Percentiles rank a stretch among this genome's conserved stretches.
These are phyloP conservation scores for Chydorus sphaericus DNA, from an alignment of 2,888 invertebrate genomes.

Conservation along the genomic window DNA sequence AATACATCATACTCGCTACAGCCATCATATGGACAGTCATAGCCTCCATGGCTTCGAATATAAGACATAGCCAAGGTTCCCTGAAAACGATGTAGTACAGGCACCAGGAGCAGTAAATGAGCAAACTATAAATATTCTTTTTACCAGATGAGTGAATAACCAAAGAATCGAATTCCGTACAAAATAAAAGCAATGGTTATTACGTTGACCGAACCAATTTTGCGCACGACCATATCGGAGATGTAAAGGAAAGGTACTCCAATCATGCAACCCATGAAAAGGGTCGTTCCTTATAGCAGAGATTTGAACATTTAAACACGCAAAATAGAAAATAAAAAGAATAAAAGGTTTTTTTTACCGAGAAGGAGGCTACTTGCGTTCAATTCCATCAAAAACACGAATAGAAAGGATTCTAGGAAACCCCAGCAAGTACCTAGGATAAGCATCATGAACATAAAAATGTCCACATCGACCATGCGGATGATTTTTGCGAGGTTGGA, in stretches of 20 bases:
- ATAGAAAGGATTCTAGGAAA: slow-evolving; percentile 75
- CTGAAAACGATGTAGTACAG: slow-evolving; percentile 31
- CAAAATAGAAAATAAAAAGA: too few species aligned
- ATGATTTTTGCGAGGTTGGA: slow-evolving; percentile 41
- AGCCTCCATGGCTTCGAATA: slow-evolving; percentile 74
- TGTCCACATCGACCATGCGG: slow-evolving; percentile 59
- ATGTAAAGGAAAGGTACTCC: slow-evolving; percentile 72
- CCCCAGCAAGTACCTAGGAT: slow-evolving; percentile 75
- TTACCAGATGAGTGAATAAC: slow-evolving; percentile 74
- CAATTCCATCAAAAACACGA: slow-evolving; percentile 67
- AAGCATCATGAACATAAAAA: slow-evolving; percentile 66
- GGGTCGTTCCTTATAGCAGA: too few species aligned
- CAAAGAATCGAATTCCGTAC: slow-evolving; percentile 63
- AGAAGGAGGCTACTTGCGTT: slow-evolving; percentile 68
- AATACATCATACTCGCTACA: slow-evolving; percentile 82
- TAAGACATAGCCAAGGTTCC: slow-evolving; percentile 77
- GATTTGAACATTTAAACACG: too few species aligned
- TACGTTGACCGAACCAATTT: slow-evolving; percentile 66
- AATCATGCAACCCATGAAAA: too few species aligned
- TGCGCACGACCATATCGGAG: slow-evolving; percentile 64
- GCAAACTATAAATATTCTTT: slow-evolving; percentile 24
- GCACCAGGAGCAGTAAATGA: background rate
- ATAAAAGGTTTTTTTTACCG: too few species aligned
- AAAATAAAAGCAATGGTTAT: slow-evolving; percentile 72
- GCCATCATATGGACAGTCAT: slow-evolving; percentile 76